Base-by-base conservation (phyloP, 2,888 invertebrate species). In the Amphipoea lucens region DNA sequence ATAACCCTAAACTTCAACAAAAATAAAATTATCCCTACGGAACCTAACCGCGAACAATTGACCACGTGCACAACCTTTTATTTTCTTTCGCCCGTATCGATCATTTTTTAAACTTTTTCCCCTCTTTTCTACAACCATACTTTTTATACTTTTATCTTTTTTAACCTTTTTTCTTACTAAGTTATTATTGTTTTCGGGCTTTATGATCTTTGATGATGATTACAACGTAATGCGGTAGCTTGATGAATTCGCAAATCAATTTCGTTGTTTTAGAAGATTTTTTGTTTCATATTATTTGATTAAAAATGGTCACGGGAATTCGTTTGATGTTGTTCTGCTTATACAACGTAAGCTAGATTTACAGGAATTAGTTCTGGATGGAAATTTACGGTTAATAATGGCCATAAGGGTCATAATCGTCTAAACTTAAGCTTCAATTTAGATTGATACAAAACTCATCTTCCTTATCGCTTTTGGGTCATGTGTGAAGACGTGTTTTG, bases 181-280 rank as follows among this genome's bases (percentile, higher is more conserved):
- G 79, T 90, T 91, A 91, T 94, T 94, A 94, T 94, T 94, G 94
- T 94, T 95, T 95, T 94, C 92, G 92, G 93, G 83, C 69, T 90
- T 89, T 93, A 89, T 91, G 91, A 91, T 90, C 88, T 90, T 74
- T 94, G 94, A 94, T 94, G 93, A 94, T 94, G 93, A 94, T 94
- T 91, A 90, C 88, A 88, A 88, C 88, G 93, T 94, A 94, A 91
- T 91, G 79, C 90, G 87, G 93, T 88, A 90, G 92, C 87, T 76
- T 94, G 92, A 94, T 94, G 93, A 94, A 94, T 94, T 92, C 90
- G 90, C 89, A 60, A 89, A 87, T 89, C 74, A 83, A 89, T 88
- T 84, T 79, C n/a, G 78, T 83, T 78, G 76, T 68, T 73, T 68
- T 79, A 76, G 66, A 54, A 23, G 4, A 57, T n/a, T 87, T 87